Percentiles rank a stretch among this genome's conserved stretches.
Evolutionary conservation across 2,113 vertebrate species (phyloP).

Genomic region (Gymnobelideus leadbeateri): DNA sequence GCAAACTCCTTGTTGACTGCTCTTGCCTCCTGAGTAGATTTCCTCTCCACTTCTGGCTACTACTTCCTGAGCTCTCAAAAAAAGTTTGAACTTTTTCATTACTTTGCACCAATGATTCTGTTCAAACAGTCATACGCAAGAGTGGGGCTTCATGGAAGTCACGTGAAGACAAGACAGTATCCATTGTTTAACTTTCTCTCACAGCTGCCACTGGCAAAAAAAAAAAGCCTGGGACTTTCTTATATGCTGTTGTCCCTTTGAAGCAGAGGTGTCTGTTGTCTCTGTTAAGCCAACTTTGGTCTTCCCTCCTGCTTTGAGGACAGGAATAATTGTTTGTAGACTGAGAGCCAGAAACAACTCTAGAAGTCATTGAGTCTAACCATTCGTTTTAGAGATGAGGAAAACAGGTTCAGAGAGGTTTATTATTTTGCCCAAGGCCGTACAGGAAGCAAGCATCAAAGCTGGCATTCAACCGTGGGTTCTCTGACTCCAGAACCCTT

Average conservation of each 20-base stretch:
- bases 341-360: neutral
- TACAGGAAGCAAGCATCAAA: neutral
- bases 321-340: neutral
- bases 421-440: neutral
- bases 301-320: neutral
- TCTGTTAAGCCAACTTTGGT: neutral
- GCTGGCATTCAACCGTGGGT: neutral
- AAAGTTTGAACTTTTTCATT: conserved; percentile 10
- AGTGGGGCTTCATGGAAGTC: neutral
- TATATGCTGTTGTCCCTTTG: neutral
- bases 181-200: neutral
- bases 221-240: neutral
- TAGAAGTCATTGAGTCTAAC: neutral
- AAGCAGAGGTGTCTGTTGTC: neutral
- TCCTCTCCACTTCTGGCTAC: neutral
- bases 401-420: neutral
- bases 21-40: neutral
- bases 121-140: conserved; percentile 39
- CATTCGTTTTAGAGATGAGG: neutral
- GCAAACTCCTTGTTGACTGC: neutral
- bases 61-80: neutral
- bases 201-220: neutral
- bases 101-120: conserved; percentile 39
- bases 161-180: neutral
- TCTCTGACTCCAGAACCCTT: neutral